Base-by-base conservation (phyloP, 2,888 invertebrate species). In the Conops quadrifasciatus region DNA sequence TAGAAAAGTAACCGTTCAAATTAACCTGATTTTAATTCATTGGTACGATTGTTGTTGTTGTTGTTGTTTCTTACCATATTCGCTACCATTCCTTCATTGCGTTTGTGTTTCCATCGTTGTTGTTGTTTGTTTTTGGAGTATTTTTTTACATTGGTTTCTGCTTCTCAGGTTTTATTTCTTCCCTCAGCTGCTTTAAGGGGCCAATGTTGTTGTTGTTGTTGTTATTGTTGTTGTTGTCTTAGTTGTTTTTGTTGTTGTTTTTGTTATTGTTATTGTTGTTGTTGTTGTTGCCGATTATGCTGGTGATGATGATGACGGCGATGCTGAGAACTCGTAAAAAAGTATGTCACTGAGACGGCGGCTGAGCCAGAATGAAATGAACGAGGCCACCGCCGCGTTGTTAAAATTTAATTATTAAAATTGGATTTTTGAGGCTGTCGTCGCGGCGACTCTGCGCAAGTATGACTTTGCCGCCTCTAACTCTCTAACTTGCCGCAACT, bases 301-400 rank as follows among this genome's bases (percentile, higher is more conserved):
- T 30, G 36, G 26, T 30, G 59, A 59, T 36, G 43, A 51, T 70
- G 68, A 45, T 49, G 47, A 21, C 36, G 59, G 58, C 58, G 71
- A 56, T 26, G 47, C 59, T 36, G 19, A 66, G 58, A 28, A 47
- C 45, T 49, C 47, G 30, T 53, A 47, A 58, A 67, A 71, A 72
- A 69, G 72, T 72, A 64, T 72, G 72, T 72, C 72, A 72, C 21
- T 47, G 65, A 28, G 64, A 59, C 56, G 60, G 11, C 43, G 59
- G 13, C 47, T 7, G 36, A 4, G 36, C 9, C 1, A 56, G 19
- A n/a, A 36, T 9, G 36, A 4, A 9, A 36, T 36, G 5, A 36
- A 36, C 36, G 36, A 36, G 36, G 36, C 36, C 36, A 36, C 4
- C 36, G 36, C 4, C 36, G 36, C 36, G 36, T 36, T 36, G 36